Conservation (phyloP, 1,140 invertebrate genomes). For the Neomicropteryx cornuta region DNA sequence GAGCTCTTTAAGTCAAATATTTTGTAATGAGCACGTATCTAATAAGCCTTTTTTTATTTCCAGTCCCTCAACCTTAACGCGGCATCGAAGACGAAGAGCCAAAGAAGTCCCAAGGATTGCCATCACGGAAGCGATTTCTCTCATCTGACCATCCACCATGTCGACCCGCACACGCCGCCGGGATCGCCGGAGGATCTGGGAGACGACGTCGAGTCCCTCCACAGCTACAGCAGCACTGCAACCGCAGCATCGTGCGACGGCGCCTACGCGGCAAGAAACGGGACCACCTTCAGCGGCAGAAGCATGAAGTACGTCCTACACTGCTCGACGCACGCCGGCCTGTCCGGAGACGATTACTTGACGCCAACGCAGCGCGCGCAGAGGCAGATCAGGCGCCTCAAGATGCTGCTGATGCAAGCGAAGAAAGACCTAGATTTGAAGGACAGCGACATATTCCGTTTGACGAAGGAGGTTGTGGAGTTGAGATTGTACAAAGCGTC, state of each 20-base stretch:
- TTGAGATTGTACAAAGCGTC: constrained; percentile 66
- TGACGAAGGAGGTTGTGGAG: constrained; percentile 75
- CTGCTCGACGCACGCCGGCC: constrained; percentile 63
- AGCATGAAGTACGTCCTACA: constrained; percentile 70
- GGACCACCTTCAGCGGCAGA: constrained; percentile 59
- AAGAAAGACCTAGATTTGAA: constrained; percentile 66
- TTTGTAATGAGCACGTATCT: no score
- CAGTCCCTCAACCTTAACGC: constrained; percentile 36
- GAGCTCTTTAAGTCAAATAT: no score
- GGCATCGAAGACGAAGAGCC: no score
- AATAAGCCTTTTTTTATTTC: constrained; percentile 23
- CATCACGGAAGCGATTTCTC: no score
- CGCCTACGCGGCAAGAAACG: constrained; percentile 67
- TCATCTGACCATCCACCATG: no score
- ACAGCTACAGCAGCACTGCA: constrained; percentile 61
- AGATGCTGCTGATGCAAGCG: constrained; percentile 58
- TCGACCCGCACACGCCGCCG: constrained; percentile 47
- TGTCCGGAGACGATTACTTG: constrained; percentile 66
- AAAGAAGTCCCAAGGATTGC: no score
- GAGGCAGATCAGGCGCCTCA: constrained; percentile 60
- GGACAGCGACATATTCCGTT: constrained; percentile 65
- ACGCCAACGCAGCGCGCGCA: constrained; percentile 77
- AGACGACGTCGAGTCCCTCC: constrained; percentile 64
- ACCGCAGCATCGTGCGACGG: constrained; percentile 66
- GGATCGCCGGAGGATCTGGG: constrained; percentile 45